Base-by-base conservation (phyloP, 1,140 invertebrate species). In the Paramacrobiotus metropolitanus region DNA sequence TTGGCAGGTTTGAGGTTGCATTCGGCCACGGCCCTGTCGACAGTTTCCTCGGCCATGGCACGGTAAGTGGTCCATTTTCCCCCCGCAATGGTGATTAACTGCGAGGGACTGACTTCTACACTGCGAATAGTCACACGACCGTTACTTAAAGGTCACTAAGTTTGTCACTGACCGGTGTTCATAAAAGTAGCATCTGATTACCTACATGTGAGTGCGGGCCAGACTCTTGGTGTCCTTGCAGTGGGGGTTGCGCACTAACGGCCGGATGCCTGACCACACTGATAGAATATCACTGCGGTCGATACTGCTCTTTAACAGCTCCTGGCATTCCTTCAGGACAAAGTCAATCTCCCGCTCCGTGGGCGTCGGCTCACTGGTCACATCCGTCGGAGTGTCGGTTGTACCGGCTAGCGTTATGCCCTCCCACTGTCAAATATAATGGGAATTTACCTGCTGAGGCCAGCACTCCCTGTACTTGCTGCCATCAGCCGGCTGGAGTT, bases 51-150 rank as follows among this genome's bases (percentile, higher is more conserved):
- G 21, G 94, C 94, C 95, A 99, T 99, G 1, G 86, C 76, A 63
- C 91, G 75, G 71, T 92, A 95, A 0, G 94, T 98, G 0, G 95
- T 99, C 94, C 94, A 99, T 76, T 99, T 99, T 59, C 94, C 95
- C 62, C 93, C 94, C 60, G 94, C 94, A 71, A 99, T 95, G 30
- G 95, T 99, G 44, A 99, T 80, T 31, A 98, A 78, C 64, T 87
- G 86, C 21, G 82, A 81, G 15, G 82, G 68, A 65, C 87, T 87
- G 3, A 96, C 85, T 73, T 98, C 90, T 40, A 99, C 92, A 65
- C 48, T 55, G 48, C 48, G 28, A 55, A 24, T n/a, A 40, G 9
- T n/a, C 34, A 40, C n/a, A 40, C 34, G 9, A 9, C 34, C 9
- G 34, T 15, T n/a, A 9, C 34, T 40, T n/a, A 9, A 40, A n/a